These are phyloP conservation scores for Vimba vimba DNA, from an alignment of 2,113 vertebrate genomes.

Conservation along the genomic window DNA sequence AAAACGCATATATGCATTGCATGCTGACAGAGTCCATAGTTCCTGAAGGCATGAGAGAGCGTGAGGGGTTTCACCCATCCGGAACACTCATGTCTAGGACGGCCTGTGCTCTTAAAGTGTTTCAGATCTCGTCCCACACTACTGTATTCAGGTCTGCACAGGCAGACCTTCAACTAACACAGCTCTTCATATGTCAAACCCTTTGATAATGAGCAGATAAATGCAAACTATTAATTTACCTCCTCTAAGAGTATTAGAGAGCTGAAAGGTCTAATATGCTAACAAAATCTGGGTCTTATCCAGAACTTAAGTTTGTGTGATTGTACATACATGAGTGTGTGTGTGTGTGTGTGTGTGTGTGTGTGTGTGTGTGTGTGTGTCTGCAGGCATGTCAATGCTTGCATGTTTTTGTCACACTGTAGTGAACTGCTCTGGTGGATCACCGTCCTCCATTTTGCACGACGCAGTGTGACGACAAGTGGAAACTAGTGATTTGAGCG, in stretches of 20 bases:
- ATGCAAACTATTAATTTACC: slow-evolving; percentile 68
- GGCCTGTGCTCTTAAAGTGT: slow-evolving; percentile 16
- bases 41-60: background rate
- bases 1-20: slow-evolving; percentile 25
- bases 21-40: slow-evolving; percentile 9
- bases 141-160: slow-evolving; percentile 43
- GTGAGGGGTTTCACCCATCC: background rate
- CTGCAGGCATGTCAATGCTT: slow-evolving; percentile 33
- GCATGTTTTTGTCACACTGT: slow-evolving; percentile 46
- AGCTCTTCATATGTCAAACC: slow-evolving; percentile 56
- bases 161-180: slow-evolving; percentile 48
- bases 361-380: slow-evolving; percentile 20
- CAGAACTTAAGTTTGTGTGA: slow-evolving; percentile 52
- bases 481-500: slow-evolving; percentile 50
- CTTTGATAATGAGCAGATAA: slow-evolving; percentile 61
- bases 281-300: slow-evolving; percentile 23
- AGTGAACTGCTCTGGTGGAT: slow-evolving; percentile 60
- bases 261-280: slow-evolving; percentile 43
- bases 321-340: slow-evolving; percentile 27
- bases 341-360: slow-evolving; percentile 17
- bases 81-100: slow-evolving; percentile 27
- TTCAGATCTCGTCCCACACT: slow-evolving; percentile 35
- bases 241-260: slow-evolving; percentile 48
- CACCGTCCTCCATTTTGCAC: slow-evolving; percentile 40
- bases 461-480: slow-evolving; percentile 51